Evolutionary conservation across 2,888 invertebrate genomes (phyloP).

Genomic region (Nudaria mundana): DNA sequence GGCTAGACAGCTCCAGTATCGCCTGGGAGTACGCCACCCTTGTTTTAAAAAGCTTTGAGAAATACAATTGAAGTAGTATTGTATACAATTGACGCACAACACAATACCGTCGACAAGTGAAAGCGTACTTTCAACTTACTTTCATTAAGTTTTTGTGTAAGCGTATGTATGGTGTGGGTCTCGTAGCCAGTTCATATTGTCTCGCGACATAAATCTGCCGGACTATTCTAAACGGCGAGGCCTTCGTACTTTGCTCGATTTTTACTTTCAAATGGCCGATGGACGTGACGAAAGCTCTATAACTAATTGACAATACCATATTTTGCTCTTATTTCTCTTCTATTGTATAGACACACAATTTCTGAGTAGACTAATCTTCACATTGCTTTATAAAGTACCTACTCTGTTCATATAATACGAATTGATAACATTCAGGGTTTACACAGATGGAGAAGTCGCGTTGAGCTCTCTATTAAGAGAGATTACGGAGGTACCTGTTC

Average conservation of each 20-base stretch:
- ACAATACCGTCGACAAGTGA: conserved; percentile 74
- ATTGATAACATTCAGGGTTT: no score
- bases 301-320: conserved; percentile 27
- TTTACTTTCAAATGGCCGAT: conserved; percentile 46
- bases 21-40: conserved; percentile 39
- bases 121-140: conserved; percentile 81
- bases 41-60: conserved; percentile 44
- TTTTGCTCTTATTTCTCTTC: conserved; percentile 8
- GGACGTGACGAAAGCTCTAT: conserved; percentile 41
- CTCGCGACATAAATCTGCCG: conserved; percentile 65
- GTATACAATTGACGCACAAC: conserved; percentile 66
- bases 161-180: conserved; percentile 71
- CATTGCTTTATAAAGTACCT: not conserved
- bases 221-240: conserved; percentile 51
- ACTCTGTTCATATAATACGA: not conserved
- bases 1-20: conserved; percentile 26
- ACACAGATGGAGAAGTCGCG: no score
- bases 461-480: no score
- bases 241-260: conserved; percentile 46
- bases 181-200: conserved; percentile 68
- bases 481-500: no score
- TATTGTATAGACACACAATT: not conserved
- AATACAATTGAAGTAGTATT: conserved; percentile 53
- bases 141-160: conserved; percentile 78
- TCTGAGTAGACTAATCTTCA: not conserved